Evolutionary conservation across 2,113 vertebrate genomes (phyloP).

Genomic region (Melanocharis versteri): DNA sequence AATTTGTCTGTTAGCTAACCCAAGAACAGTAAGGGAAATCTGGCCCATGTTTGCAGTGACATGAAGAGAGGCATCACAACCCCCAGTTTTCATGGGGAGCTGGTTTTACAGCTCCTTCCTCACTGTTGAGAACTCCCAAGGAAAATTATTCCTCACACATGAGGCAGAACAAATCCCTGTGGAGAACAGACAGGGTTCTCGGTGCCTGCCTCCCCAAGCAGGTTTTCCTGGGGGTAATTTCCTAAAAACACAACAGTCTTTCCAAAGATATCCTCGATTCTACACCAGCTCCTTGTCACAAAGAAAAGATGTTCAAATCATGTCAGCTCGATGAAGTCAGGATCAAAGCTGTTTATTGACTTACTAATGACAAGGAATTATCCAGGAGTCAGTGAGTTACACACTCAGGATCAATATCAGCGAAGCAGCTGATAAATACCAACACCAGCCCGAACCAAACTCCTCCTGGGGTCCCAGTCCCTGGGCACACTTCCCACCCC

Average conservation of each 20-base stretch:
- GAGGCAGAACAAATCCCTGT: background rate
- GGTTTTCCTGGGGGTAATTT: background rate
- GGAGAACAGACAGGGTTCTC: background rate
- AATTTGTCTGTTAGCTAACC: background rate
- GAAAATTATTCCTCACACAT: background rate
- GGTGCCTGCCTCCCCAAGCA: background rate
- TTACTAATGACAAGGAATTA: conserved; percentile 14
- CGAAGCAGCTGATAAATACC: background rate
- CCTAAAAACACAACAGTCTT: background rate
- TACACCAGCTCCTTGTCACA: background rate
- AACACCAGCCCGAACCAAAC: background rate
- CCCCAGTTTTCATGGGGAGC: background rate
- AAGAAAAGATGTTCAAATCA: background rate
- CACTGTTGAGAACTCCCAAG: background rate
- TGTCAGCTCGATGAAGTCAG: background rate
- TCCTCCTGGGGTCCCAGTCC: background rate
- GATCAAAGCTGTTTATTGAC: background rate
- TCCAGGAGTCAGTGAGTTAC: background rate
- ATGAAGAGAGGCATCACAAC: background rate
- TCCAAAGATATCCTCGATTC: background rate
- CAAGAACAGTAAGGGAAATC: background rate
- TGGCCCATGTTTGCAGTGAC: background rate
- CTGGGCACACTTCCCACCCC: background rate
- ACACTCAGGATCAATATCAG: background rate
- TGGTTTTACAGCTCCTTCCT: background rate